A percentile compares a stretch with the other conserved stretches of the same genome.
These are phyloP conservation scores for Antheraea assamensis DNA, from an alignment of 2,888 invertebrate species.

Conservation along the genomic window DNA sequence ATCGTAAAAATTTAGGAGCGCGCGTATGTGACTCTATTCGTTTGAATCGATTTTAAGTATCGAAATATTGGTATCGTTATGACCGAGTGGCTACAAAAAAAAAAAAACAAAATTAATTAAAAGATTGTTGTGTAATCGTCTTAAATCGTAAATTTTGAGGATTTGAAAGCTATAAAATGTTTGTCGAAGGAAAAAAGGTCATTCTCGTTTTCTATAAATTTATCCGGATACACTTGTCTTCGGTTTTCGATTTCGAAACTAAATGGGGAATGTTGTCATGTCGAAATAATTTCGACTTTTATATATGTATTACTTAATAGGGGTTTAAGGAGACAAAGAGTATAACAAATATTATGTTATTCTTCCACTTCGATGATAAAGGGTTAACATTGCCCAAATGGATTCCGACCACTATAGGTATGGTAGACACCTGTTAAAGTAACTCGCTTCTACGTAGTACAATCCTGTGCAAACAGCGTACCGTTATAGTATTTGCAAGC, in stretches of 20 bases:
- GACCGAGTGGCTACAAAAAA: conserved; percentile 24
- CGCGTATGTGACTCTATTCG: conserved; percentile 58
- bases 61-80: conserved; percentile 43
- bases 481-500: neutral
- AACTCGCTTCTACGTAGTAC: no score
- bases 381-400: no score
- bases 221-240: neutral
- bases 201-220: conserved; percentile 7
- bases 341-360: neutral
- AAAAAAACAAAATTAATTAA: conserved; percentile 48
- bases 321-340: neutral
- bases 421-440: no score
- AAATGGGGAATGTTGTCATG: neutral
- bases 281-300: neutral
- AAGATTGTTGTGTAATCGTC: conserved; percentile 51
- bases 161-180: conserved; percentile 28
- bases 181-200: conserved; percentile 1
- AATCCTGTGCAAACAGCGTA: no score
- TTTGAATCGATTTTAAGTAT: conserved; percentile 56
- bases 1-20: conserved; percentile 75
- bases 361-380: no score
- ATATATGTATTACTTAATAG: neutral
- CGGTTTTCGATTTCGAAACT: conserved; percentile 5
- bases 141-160: conserved; percentile 48
- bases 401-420: no score